Evolutionary conservation across 2,888 invertebrate species (phyloP), one percentile per base, ranked within the genome.

Genomic region (Deroplatys truncata): DNA sequence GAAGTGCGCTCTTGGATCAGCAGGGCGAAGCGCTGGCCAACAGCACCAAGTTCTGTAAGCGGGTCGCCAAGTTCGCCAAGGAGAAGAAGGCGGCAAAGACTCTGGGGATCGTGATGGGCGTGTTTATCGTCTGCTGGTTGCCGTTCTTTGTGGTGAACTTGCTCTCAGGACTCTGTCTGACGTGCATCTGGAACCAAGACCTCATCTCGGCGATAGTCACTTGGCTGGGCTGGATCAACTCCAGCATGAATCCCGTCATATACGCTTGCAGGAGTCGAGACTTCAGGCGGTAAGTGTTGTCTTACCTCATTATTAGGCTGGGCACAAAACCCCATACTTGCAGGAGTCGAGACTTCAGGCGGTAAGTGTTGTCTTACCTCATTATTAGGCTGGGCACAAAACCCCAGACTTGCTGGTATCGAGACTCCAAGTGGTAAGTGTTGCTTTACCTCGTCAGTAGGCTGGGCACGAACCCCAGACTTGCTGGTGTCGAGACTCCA

Each of bases 251-350:
- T 94, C 99, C 99, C 0, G 98, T 99, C 91, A 99, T 99, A 93
- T 99, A 99, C 93, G 99, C 99, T n/a, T 98, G 98, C 93, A 99
- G 99, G 97, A 98, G 98, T 94, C 95, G 98, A 92, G 99, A 99
- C 94, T 99, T 99, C 93, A 95, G 98, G 94, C 97, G 98, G 98
- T 98, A 93, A 95, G 95, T 93, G 28, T 49, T 16, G 0, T 0
- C 31, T n/a, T 35, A 8, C 8, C 31, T 31, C 5, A 5, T 31
- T 5, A 31, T 5, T 31, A 31, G 31, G 5, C 31, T 31, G 31
- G 31, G 5, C 31, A 31, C 5, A 5, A 31, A n/a, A 31, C 31
- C 31, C 5, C 31, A 31, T 2, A 31, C 31, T 31, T 31, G 5
- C 31, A 31, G 31, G 3, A 31, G 2, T 31, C 5, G 5, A 5